Percentiles rank a stretch among this genome's conserved stretches.
phyloP scores from a whole-genome alignment of 2,888 invertebrate species.

The Pyrrhia umbra region DNA sequence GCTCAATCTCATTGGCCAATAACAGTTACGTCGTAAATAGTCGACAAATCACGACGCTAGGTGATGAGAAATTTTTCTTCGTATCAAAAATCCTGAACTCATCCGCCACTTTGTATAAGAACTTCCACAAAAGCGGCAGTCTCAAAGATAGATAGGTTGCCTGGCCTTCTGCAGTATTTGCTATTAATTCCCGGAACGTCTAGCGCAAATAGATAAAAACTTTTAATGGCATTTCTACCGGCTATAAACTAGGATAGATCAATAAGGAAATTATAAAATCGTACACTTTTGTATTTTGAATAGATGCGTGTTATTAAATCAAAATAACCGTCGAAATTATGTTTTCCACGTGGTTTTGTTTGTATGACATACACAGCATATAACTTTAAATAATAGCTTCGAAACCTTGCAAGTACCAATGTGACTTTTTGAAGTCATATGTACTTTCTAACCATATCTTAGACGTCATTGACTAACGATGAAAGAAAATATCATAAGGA shows the following conservation, averaged over 20 bases:
- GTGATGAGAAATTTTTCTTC: neutral
- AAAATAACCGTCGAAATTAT: conserved; percentile 5
- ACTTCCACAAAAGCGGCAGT: neutral
- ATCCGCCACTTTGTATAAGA: neutral
- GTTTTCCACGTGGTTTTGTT: neutral
- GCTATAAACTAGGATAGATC: conserved; percentile 25
- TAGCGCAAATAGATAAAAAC: conserved; percentile 21
- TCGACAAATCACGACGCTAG: neutral
- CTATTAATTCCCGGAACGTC: conserved; percentile 17
- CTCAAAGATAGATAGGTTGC: neutral
- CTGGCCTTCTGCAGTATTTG: conserved; percentile 7
- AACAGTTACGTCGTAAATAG: too few relatives aligned
- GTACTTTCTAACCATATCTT: too few relatives aligned
- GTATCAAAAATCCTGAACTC: neutral
- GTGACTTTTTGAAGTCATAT: too few relatives aligned
- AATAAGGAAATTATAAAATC: conserved; percentile 32
- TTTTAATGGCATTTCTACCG: conserved; percentile 27
- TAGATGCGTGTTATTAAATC: conserved; percentile 10
- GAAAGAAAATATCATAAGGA: too few relatives aligned
- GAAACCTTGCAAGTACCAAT: too few relatives aligned
- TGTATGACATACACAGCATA: neutral
- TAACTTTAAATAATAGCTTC: too few relatives aligned
- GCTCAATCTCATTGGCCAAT: too few relatives aligned
- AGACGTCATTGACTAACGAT: too few relatives aligned
- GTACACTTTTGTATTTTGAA: conserved; percentile 14